Base-by-base conservation (phyloP, 2,113 vertebrate genomes). In the Gnathonemus longibarbis region DNA sequence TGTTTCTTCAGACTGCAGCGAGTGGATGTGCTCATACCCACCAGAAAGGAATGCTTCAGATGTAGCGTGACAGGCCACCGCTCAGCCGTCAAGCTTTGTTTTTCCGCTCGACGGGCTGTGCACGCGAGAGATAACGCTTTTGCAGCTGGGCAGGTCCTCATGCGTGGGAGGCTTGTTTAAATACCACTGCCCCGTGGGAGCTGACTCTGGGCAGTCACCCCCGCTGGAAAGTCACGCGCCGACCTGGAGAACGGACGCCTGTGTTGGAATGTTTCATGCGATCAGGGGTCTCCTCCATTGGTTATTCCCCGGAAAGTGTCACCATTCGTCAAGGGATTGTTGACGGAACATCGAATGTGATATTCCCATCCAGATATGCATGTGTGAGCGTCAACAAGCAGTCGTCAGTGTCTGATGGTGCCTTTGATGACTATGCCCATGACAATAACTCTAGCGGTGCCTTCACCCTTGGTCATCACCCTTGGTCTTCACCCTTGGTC, bases 121-220 rank as follows among this genome's bases (percentile, higher is more conserved):
- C 19, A 39, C 2, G 9, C 2, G 9, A 90, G 84, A 70, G 84
- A 90, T 87, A 90, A 87, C 17, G 24, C 27, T 49, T 1, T 45
- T 15, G 48, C 66, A 87, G 58, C 31, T 52, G 84, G 89, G 62
- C 84, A 70, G 62, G 19, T 21, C 53, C 48, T 74, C 84, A 84
- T 87, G 89, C 31, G 42, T 90, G 89, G 84, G 52, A 11, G 46
- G 58, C 10, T 53, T 87, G 89, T 90, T 87, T 52, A 87, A 85
- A 77, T 35, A 87, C 27, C 53, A 48, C 46, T 7, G 58, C 48
- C 84, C 24, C 21, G 45, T 50, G 84, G 89, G 8, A 84, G 84
- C 24, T 45, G 39, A 21, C 31, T 35, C 46, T 89, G 66, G 24
- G 46, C 11, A 50, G 45, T 35, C 27, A 70, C 50, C 62, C 80